phyloP scores from a whole-genome alignment of 2,113 vertebrate species.

The Salvelinus alpinus region DNA sequence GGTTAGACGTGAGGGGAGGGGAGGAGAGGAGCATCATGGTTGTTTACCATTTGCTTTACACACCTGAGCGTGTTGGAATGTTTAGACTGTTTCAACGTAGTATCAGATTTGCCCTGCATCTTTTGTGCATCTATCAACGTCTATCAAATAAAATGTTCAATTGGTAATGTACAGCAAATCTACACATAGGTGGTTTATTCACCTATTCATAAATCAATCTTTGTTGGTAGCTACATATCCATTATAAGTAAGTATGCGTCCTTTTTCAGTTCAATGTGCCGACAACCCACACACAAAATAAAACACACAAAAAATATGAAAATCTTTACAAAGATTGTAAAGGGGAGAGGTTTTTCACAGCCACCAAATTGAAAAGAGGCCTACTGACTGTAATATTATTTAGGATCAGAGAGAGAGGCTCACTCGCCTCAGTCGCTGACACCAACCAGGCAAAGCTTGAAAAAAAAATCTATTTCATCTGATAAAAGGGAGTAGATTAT shows the following conservation, averaged over 20 bases:
- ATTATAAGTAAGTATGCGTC: not conserved
- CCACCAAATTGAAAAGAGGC: conserved; percentile 6
- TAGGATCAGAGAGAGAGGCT: not conserved
- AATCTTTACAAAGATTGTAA: too few relatives aligned
- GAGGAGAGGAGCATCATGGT: not conserved
- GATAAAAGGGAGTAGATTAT: conserved; percentile 39
- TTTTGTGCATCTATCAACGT: too few relatives aligned
- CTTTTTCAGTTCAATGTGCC: not conserved
- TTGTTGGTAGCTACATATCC: not conserved
- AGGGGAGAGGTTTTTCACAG: not conserved
- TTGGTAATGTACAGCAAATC: too few relatives aligned
- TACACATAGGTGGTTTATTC: too few relatives aligned
- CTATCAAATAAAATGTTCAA: too few relatives aligned
- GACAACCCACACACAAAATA: not conserved
- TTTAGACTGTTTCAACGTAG: not conserved
- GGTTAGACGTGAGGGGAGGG: not conserved
- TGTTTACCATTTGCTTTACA: not conserved
- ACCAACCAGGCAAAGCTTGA: conserved; percentile 14
- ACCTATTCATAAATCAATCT: not conserved
- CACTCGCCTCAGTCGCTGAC: not conserved
- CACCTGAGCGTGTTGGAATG: not conserved
- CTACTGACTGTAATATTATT: conserved; percentile 9
- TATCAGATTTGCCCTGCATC: too few relatives aligned
- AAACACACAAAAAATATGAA: too few relatives aligned
- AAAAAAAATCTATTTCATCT: conserved; percentile 27